Evolutionary conservation across 1,140 invertebrate species (phyloP).

Genomic region (Ectropis grisescens): DNA sequence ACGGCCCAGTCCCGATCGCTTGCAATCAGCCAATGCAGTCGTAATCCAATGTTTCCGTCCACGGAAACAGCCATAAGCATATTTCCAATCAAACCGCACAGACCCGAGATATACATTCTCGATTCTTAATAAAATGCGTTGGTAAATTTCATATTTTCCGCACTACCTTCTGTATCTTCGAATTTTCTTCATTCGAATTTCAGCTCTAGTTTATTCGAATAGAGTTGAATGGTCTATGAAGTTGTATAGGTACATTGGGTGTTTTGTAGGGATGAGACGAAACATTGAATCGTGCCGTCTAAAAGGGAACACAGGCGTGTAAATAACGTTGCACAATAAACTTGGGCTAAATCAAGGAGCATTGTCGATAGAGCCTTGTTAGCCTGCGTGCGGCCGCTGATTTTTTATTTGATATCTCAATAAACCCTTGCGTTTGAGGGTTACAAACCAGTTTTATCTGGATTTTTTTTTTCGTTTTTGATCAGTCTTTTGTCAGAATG

Average conservation of each 20-base stretch:
- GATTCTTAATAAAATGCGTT: slow-evolving; percentile 58
- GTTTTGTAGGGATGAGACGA: slow-evolving; percentile 8
- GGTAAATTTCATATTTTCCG: slow-evolving; percentile 27
- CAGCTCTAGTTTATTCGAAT: too few species aligned
- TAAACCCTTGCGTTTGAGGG: slow-evolving; percentile 42
- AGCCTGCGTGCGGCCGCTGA: slow-evolving; percentile 49
- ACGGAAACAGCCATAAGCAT: slow-evolving; percentile 41
- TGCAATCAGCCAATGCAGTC: slow-evolving; percentile 32
- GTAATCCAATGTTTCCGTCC: slow-evolving; percentile 26
- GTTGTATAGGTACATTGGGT: too few species aligned
- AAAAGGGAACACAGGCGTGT: slow-evolving; percentile 42
- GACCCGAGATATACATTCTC: slow-evolving; percentile 33
- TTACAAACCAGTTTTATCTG: slow-evolving; percentile 27
- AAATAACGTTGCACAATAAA: slow-evolving; percentile 60
- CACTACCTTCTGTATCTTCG: too few species aligned
- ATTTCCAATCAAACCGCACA: slow-evolving; percentile 51
- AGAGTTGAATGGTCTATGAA: too few species aligned
- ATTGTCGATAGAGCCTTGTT: slow-evolving; percentile 54
- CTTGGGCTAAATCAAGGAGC: slow-evolving; percentile 56
- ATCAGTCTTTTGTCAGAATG: slow-evolving; percentile 16
- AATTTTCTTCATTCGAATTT: slow-evolving; percentile 2
- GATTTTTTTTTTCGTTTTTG: slow-evolving; percentile 28
- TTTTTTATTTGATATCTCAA: slow-evolving; percentile 67
- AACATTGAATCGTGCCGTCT: slow-evolving; percentile 35
- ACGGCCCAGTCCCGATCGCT: slow-evolving; percentile 5